Base-by-base conservation (phyloP, 1,140 invertebrate genomes). In the Drosophila bocki region DNA sequence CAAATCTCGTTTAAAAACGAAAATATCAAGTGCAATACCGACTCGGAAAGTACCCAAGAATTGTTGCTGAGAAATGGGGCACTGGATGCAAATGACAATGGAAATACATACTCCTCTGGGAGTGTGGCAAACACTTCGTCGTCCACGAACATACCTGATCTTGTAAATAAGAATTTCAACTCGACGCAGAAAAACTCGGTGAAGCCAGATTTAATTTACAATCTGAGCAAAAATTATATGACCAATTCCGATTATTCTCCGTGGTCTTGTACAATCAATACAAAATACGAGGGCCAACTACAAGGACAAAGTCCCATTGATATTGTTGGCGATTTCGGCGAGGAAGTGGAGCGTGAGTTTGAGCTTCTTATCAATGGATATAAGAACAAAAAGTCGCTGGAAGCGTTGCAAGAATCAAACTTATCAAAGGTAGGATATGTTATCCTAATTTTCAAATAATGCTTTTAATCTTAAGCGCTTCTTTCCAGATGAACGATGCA, bases 291-390 rank as follows among this genome's bases (percentile, higher is more conserved):
- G 22, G 39, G 22, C 12, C 39, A 61, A 41, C 19, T 78, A 6
- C 47, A 53, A 15, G 56, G 51, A 47, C 51, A 48, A 70, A 56
- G 58, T 58, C 47, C 57, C 3, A 54, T 72, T 33, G 53, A 74
- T 53, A 83, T 78, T 19, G 57, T 78, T 41, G 76, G 76, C 2
- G 67, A 80, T 47, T 79, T 79, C 33, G 67, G 53, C 2, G 63
- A 69, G 5, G 60, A 70, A 47, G 58, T 84, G 11, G 58, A 79
- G 19, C 54, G 75, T 0, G 71, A 70, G 13, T 54, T 78, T 88
- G 47, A 77, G 9, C 63, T 77, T 19, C 76, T 93, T 71, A 92
- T 93, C 67, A 91, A 92, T 93, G 97, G 96, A 96, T 60, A 98
- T 33, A 77, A 77, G 33, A 77, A 54, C n/a, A 54, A 77, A 96